A percentile compares a stretch with the other conserved stretches of the same genome.
phyloP scores from a whole-genome alignment of 2,797 vertebrate genomes.

The Gambusia yucatana region DNA sequence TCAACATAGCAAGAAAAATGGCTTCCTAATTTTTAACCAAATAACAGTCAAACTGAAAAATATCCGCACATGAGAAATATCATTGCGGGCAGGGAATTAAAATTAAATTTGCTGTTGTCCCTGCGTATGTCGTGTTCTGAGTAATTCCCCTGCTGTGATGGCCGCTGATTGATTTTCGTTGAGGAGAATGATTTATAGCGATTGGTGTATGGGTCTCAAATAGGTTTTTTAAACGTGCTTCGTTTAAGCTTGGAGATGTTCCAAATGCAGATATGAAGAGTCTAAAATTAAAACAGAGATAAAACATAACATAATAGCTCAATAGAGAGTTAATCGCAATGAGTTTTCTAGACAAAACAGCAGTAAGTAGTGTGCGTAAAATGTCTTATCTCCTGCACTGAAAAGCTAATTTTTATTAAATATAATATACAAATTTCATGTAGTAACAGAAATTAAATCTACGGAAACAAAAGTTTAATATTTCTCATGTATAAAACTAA shows the following conservation, averaged over 20 bases:
- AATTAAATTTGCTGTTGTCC: not conserved
- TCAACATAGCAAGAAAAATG: constrained; percentile 13
- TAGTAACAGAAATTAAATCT: not conserved
- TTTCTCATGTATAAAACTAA: not conserved
- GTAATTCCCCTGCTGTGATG: constrained; percentile 16
- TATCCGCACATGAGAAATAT: constrained; percentile 3
- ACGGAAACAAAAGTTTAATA: not conserved
- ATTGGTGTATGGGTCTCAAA: constrained; percentile 18
- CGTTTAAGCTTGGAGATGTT: constrained; percentile 17
- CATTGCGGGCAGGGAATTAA: constrained; percentile 1
- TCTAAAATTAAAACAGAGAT: not conserved
- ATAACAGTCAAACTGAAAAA: constrained; percentile 21
- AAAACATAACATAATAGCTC: not conserved
- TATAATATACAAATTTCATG: not conserved
- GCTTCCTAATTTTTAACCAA: not conserved
- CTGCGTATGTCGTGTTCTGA: not conserved
- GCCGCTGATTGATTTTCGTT: constrained; percentile 32
- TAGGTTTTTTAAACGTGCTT: constrained; percentile 3
- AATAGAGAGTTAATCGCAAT: not conserved
- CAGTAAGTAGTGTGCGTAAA: not conserved
- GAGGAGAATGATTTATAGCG: constrained; percentile 9
- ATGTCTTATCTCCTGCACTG: not conserved
- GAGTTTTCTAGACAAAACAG: not conserved
- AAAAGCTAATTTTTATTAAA: not conserved
- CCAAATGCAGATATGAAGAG: not conserved